Evolutionary conservation across 2,888 invertebrate genomes (phyloP), one percentile per base, ranked within the genome.

Genomic region (Philonicus albiceps): DNA sequence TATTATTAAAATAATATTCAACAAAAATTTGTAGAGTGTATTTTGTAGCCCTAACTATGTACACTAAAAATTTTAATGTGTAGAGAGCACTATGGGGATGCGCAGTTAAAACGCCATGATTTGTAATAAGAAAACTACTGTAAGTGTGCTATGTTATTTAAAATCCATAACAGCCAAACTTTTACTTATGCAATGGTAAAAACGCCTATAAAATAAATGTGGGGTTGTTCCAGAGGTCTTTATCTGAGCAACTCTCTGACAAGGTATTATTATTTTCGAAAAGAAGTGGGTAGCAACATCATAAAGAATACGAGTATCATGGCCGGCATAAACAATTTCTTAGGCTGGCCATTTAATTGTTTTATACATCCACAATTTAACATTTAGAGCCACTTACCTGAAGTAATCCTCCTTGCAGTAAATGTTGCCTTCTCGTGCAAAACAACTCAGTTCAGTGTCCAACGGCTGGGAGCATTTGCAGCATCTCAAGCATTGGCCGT

Each of bases 351-450:
- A 27, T 64, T 64, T 64, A 64, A 64, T 64, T 64, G 64, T 64
- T 64, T 64, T 64, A 64, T 64, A 64, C 64, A 27, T 22, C 64
- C 27, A 64, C 64, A 64, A 11, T 64, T 64, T 64, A 64, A 64
- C 64, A 22, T 64, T 19, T 64, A 27, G 64, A 31, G 37, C 2
- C 37, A 16, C 80, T 93, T 92, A 98, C 98, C 97, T 96, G 93
- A 97, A 97, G 91, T 98, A 98, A 92, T 98, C 98, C 90, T 97
- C 97, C 91, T 97, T 97, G 94, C 98, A 98, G 93, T 97, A 98
- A 90, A 98, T 97, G 91, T 96, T 96, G 85, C 97, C 97, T 90
- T 97, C 97, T 88, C 97, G 93, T 11, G 97, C 96, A 92, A 97
- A 98, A 93, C 98, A 98, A 89, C 97, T 97, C 88, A 96, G 93